These are phyloP conservation scores for Neelides folsomi DNA, from an alignment of 2,888 invertebrate species.

Conservation along the genomic window DNA sequence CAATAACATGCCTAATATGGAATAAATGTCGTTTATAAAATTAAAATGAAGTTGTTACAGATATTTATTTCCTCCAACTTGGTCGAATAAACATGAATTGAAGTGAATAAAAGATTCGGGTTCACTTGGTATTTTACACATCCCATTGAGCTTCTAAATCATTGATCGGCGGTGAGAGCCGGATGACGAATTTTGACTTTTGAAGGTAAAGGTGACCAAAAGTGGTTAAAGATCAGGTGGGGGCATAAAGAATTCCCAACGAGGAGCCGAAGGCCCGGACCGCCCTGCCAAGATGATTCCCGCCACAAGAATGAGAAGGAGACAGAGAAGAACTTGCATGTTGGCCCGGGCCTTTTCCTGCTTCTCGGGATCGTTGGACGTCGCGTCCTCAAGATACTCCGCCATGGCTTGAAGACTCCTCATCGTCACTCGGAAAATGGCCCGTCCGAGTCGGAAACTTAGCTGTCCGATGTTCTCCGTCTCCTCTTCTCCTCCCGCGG, in stretches of 20 bases:
- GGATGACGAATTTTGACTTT: no score
- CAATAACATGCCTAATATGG: no score
- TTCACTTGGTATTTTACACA: no score
- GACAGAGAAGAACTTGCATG: conserved; percentile 60
- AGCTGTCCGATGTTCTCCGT: conserved; percentile 16
- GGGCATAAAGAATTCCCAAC: conserved; percentile 32
- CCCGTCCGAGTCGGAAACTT: conserved; percentile 23
- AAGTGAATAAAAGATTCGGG: no score
- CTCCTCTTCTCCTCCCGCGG: conserved; percentile 8
- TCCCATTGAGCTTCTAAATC: no score
- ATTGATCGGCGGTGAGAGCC: no score
- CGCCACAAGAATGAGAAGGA: conserved; percentile 63
- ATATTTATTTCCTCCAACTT: no score
- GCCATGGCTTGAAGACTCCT: conserved; percentile 25
- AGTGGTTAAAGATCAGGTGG: conserved; percentile 23
- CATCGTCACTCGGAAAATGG: conserved; percentile 22
- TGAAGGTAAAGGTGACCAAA: no score
- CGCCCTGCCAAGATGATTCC: conserved; percentile 55
- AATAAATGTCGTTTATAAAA: no score
- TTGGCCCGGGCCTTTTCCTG: conserved; percentile 38
- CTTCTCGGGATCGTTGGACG: conserved; percentile 26
- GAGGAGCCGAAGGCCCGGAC: conserved; percentile 14
- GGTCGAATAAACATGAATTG: no score
- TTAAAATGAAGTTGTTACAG: no score
- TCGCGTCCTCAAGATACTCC: conserved; percentile 29